Percentiles rank a stretch among this genome's conserved stretches.
Evolutionary conservation across 1,140 invertebrate species (phyloP).

Genomic region (Fopius arisanus): DNA sequence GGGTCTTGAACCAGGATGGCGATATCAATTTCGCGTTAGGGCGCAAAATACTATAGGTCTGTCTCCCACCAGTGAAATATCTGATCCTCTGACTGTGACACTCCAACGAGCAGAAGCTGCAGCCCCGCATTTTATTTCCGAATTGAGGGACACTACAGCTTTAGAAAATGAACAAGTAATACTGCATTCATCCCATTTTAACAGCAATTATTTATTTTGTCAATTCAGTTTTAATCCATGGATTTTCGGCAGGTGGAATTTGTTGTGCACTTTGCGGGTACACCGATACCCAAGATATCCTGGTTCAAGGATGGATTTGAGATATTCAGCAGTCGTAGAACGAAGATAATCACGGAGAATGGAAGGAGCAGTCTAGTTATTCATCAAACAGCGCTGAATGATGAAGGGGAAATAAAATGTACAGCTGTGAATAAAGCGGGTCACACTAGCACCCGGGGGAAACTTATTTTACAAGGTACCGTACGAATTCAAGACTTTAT

Average conservation of each 20-base stretch:
- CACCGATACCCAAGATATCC: conserved; percentile 84
- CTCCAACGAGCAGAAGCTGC: conserved; percentile 72
- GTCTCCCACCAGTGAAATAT: conserved; percentile 80
- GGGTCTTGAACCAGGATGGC: conserved; percentile 83
- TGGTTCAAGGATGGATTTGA: conserved; percentile 94
- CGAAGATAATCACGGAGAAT: conserved; percentile 78
- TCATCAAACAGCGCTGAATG: conserved; percentile 78
- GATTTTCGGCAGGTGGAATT: conserved; percentile 72
- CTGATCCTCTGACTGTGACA: conserved; percentile 79
- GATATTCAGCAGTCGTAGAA: conserved; percentile 82
- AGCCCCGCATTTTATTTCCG: conserved; percentile 74
- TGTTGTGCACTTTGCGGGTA: conserved; percentile 80
- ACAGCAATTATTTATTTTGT: conserved; percentile 6
- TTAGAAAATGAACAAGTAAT: conserved; percentile 79
- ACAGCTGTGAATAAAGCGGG: conserved; percentile 85
- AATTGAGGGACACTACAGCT: conserved; percentile 71
- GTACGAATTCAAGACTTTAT: neutral
- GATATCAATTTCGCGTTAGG: conserved; percentile 88
- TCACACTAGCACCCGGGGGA: conserved; percentile 77
- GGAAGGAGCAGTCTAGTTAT: conserved; percentile 83
- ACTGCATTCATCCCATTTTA: neutral
- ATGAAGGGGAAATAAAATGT: conserved; percentile 89
- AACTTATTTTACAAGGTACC: conserved; percentile 77
- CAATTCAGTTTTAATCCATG: neutral
- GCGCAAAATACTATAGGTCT: conserved; percentile 86